Conservation (phyloP, 2,888 invertebrate genomes). For the Biston stratarius region DNA sequence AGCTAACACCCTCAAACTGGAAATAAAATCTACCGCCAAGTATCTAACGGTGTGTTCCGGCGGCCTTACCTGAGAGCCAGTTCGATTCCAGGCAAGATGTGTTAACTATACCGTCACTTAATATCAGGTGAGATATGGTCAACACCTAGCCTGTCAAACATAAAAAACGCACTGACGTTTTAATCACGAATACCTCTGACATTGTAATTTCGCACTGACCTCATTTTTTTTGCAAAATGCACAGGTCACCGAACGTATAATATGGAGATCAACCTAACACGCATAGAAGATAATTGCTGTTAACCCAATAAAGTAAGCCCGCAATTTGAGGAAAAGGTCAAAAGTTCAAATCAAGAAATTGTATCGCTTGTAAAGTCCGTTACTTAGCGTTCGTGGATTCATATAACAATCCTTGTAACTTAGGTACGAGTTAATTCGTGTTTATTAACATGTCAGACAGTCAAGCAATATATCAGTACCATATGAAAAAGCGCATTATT, state of each 20-base stretch:
- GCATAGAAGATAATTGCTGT: conserved; percentile 49
- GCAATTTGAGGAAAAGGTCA: conserved; percentile 56
- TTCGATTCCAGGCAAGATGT: too few species aligned
- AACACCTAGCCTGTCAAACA: too few species aligned
- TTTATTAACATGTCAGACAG: conserved; percentile 42
- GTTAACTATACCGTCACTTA: too few species aligned
- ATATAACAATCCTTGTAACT: conserved; percentile 37
- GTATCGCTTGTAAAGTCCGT: conserved; percentile 44
- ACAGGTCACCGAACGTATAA: conserved; percentile 45
- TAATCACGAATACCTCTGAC: conserved; percentile 49
- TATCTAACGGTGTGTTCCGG: too few species aligned
- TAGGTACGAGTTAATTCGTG: conserved; percentile 43
- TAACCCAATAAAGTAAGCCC: conserved; percentile 48
- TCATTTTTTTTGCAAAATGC: conserved; percentile 48
- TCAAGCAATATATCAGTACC: conserved; percentile 30
- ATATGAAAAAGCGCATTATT: conserved; percentile 32
- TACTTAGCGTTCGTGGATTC: conserved; percentile 38
- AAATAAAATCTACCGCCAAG: too few species aligned
- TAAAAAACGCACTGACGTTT: not conserved
- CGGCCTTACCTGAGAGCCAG: too few species aligned
- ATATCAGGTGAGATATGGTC: too few species aligned
- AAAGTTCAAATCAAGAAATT: conserved; percentile 56
- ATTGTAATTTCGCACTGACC: conserved; percentile 53
- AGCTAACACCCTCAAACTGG: too few species aligned
- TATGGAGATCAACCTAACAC: conserved; percentile 52